Percentiles rank a stretch among this genome's conserved stretches.
phyloP scores from a whole-genome alignment of 2,888 invertebrate genomes.

The Drosophila suboccidentalis region DNA sequence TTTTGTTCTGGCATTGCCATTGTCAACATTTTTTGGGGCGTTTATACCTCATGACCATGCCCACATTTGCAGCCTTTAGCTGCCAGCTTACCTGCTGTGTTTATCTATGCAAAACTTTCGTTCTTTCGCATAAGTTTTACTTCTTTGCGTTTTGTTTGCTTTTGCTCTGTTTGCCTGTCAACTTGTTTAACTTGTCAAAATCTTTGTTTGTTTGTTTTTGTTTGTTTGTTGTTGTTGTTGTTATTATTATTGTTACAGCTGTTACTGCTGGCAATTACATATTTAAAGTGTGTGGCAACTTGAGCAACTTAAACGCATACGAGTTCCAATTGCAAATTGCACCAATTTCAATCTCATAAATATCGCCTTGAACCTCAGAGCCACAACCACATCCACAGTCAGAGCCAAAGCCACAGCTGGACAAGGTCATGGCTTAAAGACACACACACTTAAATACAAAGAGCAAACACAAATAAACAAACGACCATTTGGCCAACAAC shows the following conservation, averaged over 20 bases:
- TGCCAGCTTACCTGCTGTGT: conserved; percentile 52
- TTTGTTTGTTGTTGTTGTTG: conserved; percentile 1
- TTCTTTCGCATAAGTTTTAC: conserved; percentile 52
- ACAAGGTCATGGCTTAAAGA: conserved; percentile 70
- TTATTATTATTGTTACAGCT: conserved; percentile 31
- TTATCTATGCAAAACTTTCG: conserved; percentile 63
- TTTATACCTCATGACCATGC: conserved; percentile 42
- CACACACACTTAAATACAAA: conserved; percentile 26
- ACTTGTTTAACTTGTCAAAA: conserved; percentile 57
- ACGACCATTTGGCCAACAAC: conserved; percentile 61
- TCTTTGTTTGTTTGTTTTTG: conserved; percentile 18
- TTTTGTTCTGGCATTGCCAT: conserved; percentile 53
- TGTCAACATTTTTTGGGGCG: conserved; percentile 57
- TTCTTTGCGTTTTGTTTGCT: conserved; percentile 32
- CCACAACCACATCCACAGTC: conserved; percentile 1
- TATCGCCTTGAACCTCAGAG: conserved; percentile 69
- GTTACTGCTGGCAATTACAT: conserved; percentile 39
- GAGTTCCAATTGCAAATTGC: conserved; percentile 27
- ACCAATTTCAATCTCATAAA: conserved; percentile 42
- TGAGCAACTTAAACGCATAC: conserved; percentile 18
- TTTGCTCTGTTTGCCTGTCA: conserved; percentile 39
- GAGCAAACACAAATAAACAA: conserved; percentile 58
- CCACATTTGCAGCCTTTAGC: conserved; percentile 28
- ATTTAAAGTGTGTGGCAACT: conserved; percentile 29
- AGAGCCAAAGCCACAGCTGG: conserved; percentile 13